These are phyloP conservation scores for Hyphantria cunea DNA, from an alignment of 1,140 invertebrate species.

Conservation along the genomic window DNA sequence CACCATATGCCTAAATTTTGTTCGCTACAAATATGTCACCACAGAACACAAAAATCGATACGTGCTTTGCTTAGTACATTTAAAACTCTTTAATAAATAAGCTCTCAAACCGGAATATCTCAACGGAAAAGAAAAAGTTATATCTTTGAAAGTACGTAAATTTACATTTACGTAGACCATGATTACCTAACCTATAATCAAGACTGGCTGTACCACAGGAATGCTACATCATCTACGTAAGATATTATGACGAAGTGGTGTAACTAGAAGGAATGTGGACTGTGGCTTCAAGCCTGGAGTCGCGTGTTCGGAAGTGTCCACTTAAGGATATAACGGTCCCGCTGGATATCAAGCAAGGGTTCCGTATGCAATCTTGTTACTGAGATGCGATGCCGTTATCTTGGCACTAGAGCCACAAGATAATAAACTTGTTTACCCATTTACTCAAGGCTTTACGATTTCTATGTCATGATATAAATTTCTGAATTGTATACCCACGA, in stretches of 20 bases:
- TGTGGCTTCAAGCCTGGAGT: constrained; percentile 4
- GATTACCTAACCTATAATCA: too few species aligned
- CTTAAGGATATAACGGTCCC: constrained; percentile 50
- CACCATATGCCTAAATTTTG: too few species aligned
- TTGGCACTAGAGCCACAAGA: constrained; percentile 16
- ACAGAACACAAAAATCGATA: too few species aligned
- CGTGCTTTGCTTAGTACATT: too few species aligned
- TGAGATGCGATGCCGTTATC: constrained; percentile 39
- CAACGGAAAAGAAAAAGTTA: too few species aligned
- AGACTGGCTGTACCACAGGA: background rate
- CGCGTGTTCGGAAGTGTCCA: constrained; percentile 50
- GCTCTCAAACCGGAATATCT: too few species aligned
- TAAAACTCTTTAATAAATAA: too few species aligned
- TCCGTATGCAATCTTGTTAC: constrained; percentile 40
- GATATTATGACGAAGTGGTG: constrained; percentile 2
- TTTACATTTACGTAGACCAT: too few species aligned
- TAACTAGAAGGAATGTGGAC: constrained; percentile 10
- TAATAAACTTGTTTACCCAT: constrained; percentile 40
- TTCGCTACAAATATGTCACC: too few species aligned
- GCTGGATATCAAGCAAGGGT: constrained; percentile 41
- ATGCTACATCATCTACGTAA: background rate
- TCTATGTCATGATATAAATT: background rate
- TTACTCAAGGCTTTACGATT: constrained; percentile 15
- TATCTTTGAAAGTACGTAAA: too few species aligned
- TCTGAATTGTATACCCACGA: too few species aligned